These are phyloP conservation scores for Campylorhamphus procurvoides DNA, from an alignment of 2,113 vertebrate genomes.

Conservation along the genomic window DNA sequence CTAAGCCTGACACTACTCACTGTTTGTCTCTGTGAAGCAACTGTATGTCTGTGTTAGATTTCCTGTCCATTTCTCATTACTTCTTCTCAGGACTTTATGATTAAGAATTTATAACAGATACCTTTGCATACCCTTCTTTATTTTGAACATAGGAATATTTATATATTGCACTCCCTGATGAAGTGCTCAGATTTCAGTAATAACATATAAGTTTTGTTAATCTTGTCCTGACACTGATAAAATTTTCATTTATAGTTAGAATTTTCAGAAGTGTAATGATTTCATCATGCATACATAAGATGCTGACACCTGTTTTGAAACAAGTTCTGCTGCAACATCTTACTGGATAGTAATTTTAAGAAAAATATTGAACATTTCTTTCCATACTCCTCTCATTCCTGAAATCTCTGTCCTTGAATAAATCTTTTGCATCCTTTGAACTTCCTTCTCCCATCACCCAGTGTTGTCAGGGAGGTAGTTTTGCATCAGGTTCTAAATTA, in stretches of 20 bases:
- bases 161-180: background rate
- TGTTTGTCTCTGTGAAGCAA: background rate
- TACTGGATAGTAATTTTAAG: background rate
- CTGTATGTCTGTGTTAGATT: background rate
- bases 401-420: background rate
- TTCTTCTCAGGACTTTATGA: background rate
- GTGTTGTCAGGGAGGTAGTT: background rate
- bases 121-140: background rate
- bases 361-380: background rate
- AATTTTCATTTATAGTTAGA: background rate
- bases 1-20: background rate
- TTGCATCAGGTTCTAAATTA: background rate
- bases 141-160: background rate
- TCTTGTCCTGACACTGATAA: background rate
- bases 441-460: background rate
- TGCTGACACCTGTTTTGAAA: background rate
- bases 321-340: background rate
- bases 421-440: background rate
- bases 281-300: background rate
- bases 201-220: background rate
- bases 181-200: background rate
- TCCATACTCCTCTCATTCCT: background rate
- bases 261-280: background rate
- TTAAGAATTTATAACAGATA: fast-evolving
- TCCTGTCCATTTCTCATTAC: background rate